Evolutionary conservation across 1,140 invertebrate species (phyloP).

Genomic region (Eriocheir sinensis): DNA sequence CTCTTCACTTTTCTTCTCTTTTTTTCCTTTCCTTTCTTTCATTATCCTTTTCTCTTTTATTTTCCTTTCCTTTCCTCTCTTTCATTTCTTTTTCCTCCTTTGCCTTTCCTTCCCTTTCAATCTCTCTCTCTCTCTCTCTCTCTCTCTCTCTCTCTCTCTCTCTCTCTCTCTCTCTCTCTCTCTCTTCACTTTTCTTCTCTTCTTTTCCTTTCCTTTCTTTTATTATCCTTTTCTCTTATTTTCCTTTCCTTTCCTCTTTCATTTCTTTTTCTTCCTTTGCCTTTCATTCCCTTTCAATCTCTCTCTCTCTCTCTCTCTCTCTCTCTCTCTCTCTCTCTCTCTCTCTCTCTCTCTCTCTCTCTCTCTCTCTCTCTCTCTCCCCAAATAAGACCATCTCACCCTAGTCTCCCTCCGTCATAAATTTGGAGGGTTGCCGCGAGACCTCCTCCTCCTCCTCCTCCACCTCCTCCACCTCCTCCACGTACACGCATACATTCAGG

Average conservation of each 20-base stretch:
- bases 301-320: background rate
- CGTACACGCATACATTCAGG: slow-evolving; percentile 15
- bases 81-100: background rate
- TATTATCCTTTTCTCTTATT: background rate
- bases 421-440: too few species aligned
- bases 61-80: background rate
- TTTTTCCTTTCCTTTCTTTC: background rate
- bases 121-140: slow-evolving; percentile 14
- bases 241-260: background rate
- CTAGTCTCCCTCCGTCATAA: slow-evolving; percentile 14
- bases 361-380: slow-evolving; percentile 44
- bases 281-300: background rate
- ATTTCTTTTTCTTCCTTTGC: background rate
- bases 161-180: background rate
- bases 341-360: slow-evolving; percentile 42
- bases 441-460: slow-evolving; percentile 23
- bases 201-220: background rate
- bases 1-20: slow-evolving; percentile 39
- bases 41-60: background rate
- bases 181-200: background rate
- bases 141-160: background rate
- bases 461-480: background rate
- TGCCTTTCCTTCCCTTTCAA: background rate
- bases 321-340: background rate
- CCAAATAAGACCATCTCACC: slow-evolving; percentile 8